phyloP scores from a whole-genome alignment of 2,797 vertebrate genomes.

The Epinephelus awoara region DNA sequence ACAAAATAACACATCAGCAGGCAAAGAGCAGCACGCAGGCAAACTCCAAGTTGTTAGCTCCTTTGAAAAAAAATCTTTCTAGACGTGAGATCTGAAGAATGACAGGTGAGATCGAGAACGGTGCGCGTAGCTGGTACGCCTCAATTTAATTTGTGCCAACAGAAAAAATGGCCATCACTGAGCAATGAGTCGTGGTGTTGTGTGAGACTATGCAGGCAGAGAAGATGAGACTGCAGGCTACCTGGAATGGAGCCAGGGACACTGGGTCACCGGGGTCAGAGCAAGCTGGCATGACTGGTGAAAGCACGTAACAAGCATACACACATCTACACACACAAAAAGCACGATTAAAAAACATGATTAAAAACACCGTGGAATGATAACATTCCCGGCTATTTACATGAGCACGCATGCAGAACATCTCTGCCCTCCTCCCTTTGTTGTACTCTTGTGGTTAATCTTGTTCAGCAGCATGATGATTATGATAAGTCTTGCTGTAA shows the following conservation, averaged over 20 bases:
- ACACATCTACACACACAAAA: slow-evolving; percentile 22
- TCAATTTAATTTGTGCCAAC: slow-evolving; percentile 43
- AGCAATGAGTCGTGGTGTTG: slow-evolving; percentile 55
- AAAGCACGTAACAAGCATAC: slow-evolving; percentile 47
- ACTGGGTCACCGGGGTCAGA: slow-evolving; percentile 68
- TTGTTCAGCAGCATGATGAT: slow-evolving; percentile 67
- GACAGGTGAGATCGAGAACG: slow-evolving; percentile 15
- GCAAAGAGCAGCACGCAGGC: slow-evolving; percentile 9
- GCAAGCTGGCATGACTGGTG: slow-evolving; percentile 61
- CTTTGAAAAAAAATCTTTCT: slow-evolving; percentile 7
- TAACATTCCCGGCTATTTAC: slow-evolving; percentile 60
- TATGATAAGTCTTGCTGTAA: slow-evolving; percentile 75
- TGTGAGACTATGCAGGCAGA: slow-evolving; percentile 58
- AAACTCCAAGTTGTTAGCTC: slow-evolving; percentile 5
- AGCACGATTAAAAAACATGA: slow-evolving; percentile 56
- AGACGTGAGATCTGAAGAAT: slow-evolving; percentile 25
- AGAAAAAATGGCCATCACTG: slow-evolving; percentile 42
- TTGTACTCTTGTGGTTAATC: slow-evolving; percentile 68
- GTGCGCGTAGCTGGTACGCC: not conserved
- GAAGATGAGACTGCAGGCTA: slow-evolving; percentile 60
- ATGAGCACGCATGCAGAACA: slow-evolving; percentile 65
- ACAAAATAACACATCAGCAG: slow-evolving; percentile 35
- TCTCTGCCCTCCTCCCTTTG: slow-evolving; percentile 61
- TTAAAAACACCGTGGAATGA: slow-evolving; percentile 58
- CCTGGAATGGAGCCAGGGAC: slow-evolving; percentile 72